Percentiles rank a stretch among this genome's conserved stretches.
Conservation (phyloP, 2,797 vertebrate genomes). For the Numenius phaeopus region DNA sequence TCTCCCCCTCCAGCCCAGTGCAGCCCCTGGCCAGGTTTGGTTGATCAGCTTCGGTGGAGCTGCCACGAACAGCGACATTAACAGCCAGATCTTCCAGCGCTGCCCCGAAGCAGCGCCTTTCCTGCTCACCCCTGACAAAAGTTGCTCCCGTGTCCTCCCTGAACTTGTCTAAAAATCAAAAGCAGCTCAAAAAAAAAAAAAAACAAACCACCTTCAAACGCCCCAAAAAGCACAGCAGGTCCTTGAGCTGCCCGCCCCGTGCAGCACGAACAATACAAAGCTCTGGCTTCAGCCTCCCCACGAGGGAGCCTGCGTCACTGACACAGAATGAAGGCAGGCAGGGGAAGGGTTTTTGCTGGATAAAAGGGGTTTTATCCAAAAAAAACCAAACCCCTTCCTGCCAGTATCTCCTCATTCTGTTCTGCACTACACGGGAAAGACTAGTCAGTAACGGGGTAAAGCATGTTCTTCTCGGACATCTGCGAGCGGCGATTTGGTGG, state of each 20-base stretch:
- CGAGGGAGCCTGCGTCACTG: not conserved
- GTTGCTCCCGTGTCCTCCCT: not conserved
- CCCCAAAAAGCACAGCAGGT: not conserved
- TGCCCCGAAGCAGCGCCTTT: not conserved
- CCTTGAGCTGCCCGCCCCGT: not conserved
- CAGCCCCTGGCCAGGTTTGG: not conserved
- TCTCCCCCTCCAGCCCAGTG: not conserved
- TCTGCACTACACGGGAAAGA: constrained; percentile 57
- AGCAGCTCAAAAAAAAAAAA: not conserved
- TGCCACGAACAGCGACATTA: not conserved
- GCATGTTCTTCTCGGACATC: constrained; percentile 68
- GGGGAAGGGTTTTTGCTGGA: not conserved
- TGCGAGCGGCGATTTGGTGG: constrained; percentile 71
- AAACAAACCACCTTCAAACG: not conserved
- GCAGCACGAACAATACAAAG: constrained; percentile 63
- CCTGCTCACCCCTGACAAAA: not conserved
- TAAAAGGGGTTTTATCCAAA: not conserved
- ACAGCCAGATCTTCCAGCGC: not conserved
- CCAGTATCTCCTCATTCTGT: not conserved
- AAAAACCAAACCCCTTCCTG: not conserved
- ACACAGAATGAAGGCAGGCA: constrained; percentile 38
- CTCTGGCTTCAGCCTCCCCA: constrained; percentile 14
- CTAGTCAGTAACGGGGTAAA: constrained; percentile 67
- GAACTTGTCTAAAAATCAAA: not conserved
- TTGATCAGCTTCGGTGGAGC: not conserved